Base-by-base conservation (phyloP, 2,797 vertebrate genomes). In the Geotrypetes seraphini region DNA sequence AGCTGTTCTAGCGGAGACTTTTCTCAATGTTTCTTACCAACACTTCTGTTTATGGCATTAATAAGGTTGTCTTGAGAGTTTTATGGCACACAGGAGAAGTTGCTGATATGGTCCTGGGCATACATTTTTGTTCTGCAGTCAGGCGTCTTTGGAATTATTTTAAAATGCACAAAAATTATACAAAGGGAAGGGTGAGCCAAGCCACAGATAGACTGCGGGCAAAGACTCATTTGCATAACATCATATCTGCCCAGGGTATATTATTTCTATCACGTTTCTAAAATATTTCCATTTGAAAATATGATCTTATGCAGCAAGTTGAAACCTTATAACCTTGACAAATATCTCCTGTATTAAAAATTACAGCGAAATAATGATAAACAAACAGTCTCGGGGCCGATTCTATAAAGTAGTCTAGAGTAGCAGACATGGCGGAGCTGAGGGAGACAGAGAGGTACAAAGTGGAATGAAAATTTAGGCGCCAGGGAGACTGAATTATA, bases 1-100 rank as follows among this genome's bases (percentile, higher is more conserved):
- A 60, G 53, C 54, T 31, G 18, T 47, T 58, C 55, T 66, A 50
- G 30, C 42, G 56, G 39, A 62, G 67, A 52, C 54, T 63, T 53
- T 36, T 32, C 36, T 63, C 20, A 32, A 19, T 22, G 51, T 16
- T 53, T 41, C 42, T 19, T 19, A 30, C 36, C 36, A 37, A 23
- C 21, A 20, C 36, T 47, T 63, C 16, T 53, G 47, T 46, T 45
- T 41, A 27, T 62, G 33, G 28, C 58, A 53, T 58, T 58, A 59
- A 28, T 43, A 64, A 38, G 35, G 41, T 22, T 26, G 7, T 61
- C 56, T 69, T 46, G 13, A 28, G 54, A 36, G 33, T 38, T 61
- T 63, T 57, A 45, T 20, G 37, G 20, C 53, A 39, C 34, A 21
- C 31, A 55, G 46, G 35, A 57, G 63, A 60, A 38, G 12, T n/a